Evolutionary conservation across 2,888 invertebrate species (phyloP).

Genomic region (Trissolcus brochymenae): DNA sequence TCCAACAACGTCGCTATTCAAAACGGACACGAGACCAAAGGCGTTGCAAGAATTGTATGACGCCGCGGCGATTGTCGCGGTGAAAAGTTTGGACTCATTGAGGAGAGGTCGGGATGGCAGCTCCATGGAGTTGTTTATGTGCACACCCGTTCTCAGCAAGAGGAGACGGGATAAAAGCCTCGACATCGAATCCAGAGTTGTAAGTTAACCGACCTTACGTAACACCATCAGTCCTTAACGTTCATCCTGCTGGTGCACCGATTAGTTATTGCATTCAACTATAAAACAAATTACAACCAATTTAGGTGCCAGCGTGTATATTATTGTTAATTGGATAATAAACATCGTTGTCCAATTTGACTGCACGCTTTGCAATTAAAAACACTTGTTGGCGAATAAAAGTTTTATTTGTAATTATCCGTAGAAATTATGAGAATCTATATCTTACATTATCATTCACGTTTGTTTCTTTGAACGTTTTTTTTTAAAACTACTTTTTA

Average conservation of each 20-base stretch:
- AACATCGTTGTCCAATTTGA: constrained; percentile 19
- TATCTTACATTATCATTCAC: neutral
- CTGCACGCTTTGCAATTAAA: constrained; percentile 1
- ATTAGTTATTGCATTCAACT: constrained; percentile 29
- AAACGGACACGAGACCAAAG: constrained; percentile 84
- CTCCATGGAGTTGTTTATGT: constrained; percentile 84
- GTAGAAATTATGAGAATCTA: neutral
- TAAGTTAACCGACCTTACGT: constrained; percentile 78
- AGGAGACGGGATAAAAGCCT: constrained; percentile 84
- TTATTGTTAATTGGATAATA: constrained; percentile 54
- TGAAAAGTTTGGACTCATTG: constrained; percentile 83
- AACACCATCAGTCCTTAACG: constrained; percentile 25
- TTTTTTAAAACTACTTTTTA: too few relatives aligned
- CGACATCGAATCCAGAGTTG: constrained; percentile 92
- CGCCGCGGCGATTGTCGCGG: constrained; percentile 84
- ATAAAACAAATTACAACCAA: constrained; percentile 41
- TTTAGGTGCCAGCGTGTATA: constrained; percentile 30
- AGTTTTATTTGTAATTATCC: too few relatives aligned
- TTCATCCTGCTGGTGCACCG: constrained; percentile 22
- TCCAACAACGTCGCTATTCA: constrained; percentile 86
- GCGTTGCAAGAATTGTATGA: constrained; percentile 88
- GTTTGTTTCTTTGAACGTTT: too few relatives aligned
- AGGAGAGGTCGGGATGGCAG: constrained; percentile 81
- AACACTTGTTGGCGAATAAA: too few relatives aligned
- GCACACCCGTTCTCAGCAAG: constrained; percentile 88